Conservation (phyloP, 2,113 vertebrate genomes). For the Ceuthmochares aereus region DNA sequence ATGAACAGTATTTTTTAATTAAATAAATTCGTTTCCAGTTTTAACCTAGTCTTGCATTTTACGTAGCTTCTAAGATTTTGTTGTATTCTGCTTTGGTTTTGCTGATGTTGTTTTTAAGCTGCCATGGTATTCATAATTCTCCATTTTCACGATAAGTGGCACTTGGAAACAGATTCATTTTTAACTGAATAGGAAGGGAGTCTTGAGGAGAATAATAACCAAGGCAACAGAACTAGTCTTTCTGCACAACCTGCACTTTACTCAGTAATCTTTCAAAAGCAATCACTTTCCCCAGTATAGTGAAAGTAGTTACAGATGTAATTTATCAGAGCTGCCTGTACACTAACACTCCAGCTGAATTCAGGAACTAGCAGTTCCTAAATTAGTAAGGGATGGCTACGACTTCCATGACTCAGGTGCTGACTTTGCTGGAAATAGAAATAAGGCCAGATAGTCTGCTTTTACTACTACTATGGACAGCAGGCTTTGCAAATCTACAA, state of each 20-base stretch:
- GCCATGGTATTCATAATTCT: background rate
- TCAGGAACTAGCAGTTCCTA: background rate
- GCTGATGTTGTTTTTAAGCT: background rate
- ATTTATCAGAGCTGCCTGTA: background rate
- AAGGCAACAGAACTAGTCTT: background rate
- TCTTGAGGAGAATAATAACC: background rate
- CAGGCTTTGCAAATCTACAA: background rate
- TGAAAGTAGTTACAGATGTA: background rate
- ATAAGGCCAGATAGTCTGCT: background rate
- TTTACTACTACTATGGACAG: background rate
- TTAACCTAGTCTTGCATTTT: background rate
- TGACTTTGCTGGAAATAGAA: background rate
- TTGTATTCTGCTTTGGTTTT: background rate
- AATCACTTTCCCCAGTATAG: background rate
- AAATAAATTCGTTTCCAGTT: background rate
- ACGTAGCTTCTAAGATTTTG: background rate
- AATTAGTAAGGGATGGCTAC: background rate
- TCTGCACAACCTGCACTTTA: background rate
- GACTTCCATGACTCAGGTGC: background rate
- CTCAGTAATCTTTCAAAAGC: background rate
- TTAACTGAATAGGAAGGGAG: background rate
- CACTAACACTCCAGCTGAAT: background rate
- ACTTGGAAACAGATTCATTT: background rate
- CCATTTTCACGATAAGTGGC: background rate
- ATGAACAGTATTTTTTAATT: background rate